Base-by-base conservation (phyloP, 37 sponge, comb jelly and placozoan species). In the Diacarnus erythraeanus region DNA sequence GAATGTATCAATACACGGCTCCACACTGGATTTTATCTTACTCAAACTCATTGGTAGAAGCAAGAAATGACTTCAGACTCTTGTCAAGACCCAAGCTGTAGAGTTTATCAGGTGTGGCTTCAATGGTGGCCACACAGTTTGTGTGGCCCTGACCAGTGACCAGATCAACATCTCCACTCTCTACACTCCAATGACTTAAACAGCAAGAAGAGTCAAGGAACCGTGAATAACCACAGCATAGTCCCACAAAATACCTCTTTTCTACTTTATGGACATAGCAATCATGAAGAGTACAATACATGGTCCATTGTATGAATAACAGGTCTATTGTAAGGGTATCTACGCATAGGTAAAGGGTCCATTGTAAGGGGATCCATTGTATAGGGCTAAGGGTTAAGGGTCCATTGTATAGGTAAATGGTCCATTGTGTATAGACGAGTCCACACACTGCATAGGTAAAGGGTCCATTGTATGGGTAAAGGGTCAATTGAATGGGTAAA, bases 41-140 rank as follows among this genome's bases (percentile, higher is more conserved):
- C 91, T 59, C 58, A 58, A 80, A 93, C 73, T 95, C 95, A 51
- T 89, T 87, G 35, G 83, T 80, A 23, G 82, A 71, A 27, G 76
- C 44, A n/a, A 59, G 59, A 25, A 82, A 63, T 51, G 69, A 76
- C 65, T 65, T 87, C 57, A 90, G 29, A 42, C 31, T 68, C 67
- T 90, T 88, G 82, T 90, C 95, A 22, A 87, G 76, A 51, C 89
- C 95, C 5, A 94, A 78, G 25, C 85, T 77, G 82, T 81, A 81
- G n/a, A 93, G 77, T 34, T 59, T 80, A 63, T 94, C 92, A 18
- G 81, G 77, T 22, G 77, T 87, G 36, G 92, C 75, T 18, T 41
- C 69, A 31, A 90, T 79, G 36, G 34, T 51, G 68, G 72, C 57
- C 36, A 90, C 88, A 36, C 51, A 40, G 75, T 90, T 87, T 22